These are phyloP conservation scores for Drosophila elegans DNA, from an alignment of 1,140 invertebrate species.

Conservation along the genomic window DNA sequence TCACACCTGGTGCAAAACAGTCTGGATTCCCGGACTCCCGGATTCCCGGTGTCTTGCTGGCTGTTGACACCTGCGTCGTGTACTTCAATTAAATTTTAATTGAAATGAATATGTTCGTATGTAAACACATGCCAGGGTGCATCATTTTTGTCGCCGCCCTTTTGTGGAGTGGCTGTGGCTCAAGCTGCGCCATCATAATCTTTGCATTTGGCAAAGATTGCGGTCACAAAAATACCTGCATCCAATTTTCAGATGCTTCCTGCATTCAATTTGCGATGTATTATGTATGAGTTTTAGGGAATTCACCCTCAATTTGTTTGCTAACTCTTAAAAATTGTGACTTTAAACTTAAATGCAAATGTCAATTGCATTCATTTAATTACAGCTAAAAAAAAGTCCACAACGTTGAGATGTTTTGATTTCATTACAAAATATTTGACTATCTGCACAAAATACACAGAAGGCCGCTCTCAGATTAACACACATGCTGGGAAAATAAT, in stretches of 20 bases:
- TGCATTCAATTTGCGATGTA: conserved; percentile 1
- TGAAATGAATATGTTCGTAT: conserved; percentile 71
- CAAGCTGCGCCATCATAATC: conserved; percentile 51
- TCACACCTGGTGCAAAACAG: conserved; percentile 1
- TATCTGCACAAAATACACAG: conserved; percentile 5
- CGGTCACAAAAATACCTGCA: conserved; percentile 24
- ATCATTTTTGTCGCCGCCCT: conserved; percentile 47
- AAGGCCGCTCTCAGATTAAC: background rate
- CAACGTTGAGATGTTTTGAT: conserved; percentile 24
- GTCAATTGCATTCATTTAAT: conserved; percentile 7
- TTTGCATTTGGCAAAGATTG: conserved; percentile 11
- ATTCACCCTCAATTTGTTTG: conserved; percentile 13
- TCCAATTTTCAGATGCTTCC: conserved; percentile 1
- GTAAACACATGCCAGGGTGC: conserved; percentile 25
- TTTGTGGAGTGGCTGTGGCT: conserved; percentile 64
- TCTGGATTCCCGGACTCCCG: conserved; percentile 9
- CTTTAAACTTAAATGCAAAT: background rate
- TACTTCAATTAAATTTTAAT: conserved; percentile 84
- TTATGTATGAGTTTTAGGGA: background rate
- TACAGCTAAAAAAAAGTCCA: conserved; percentile 2
- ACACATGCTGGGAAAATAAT: conserved; percentile 23
- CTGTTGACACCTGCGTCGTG: conserved; percentile 60
- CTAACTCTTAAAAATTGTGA: no score
- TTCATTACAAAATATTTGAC: conserved; percentile 32
- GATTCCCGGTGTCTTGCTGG: conserved; percentile 38